Percentiles rank a stretch among this genome's conserved stretches.
Evolutionary conservation across 1,140 invertebrate species (phyloP).

Genomic region (Goniozus legneri): DNA sequence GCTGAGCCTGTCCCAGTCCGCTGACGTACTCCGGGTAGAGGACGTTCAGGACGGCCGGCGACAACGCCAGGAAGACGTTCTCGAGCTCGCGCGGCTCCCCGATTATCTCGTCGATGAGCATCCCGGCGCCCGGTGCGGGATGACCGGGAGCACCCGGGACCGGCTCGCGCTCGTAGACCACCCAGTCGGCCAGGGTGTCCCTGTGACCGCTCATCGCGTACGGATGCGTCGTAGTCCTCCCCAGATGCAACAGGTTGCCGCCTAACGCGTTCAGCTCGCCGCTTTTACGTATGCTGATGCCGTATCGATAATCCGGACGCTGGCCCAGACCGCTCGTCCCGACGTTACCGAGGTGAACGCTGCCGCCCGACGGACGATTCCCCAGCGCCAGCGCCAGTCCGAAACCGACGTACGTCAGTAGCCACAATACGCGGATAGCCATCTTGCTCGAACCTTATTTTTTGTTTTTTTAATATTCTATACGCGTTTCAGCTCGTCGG

Average conservation of each 20-base stretch:
- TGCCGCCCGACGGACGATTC: conserved; percentile 28
- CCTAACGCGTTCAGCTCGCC: conserved; percentile 22
- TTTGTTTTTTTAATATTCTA: conserved; percentile 1
- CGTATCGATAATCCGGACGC: conserved; percentile 28
- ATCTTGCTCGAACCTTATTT: conserved; percentile 36
- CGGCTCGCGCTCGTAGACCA: conserved; percentile 21
- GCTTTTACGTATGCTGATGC: conserved; percentile 20
- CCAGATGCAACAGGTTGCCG: conserved; percentile 25
- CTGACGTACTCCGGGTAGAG: conserved; percentile 16
- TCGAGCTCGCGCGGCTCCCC: conserved; percentile 20
- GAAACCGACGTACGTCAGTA: conserved; percentile 39
- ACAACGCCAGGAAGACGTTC: conserved; percentile 20
- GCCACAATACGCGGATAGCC: conserved; percentile 38
- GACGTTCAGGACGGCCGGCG: conserved; percentile 20
- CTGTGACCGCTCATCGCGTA: conserved; percentile 17
- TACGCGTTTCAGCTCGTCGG: too few relatives aligned
- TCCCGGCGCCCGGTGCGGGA: too few relatives aligned
- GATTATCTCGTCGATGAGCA: conserved; percentile 28
- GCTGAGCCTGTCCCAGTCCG: neutral
- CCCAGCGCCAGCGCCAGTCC: conserved; percentile 36
- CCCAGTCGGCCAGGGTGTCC: conserved; percentile 24
- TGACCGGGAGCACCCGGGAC: too few relatives aligned
- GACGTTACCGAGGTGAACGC: conserved; percentile 19
- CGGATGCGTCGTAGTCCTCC: conserved; percentile 22
- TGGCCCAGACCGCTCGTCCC: conserved; percentile 9